Percentiles rank a stretch among this genome's conserved stretches.
Evolutionary conservation across 2,113 vertebrate genomes (phyloP).

Genomic region (Chamaetylas fuelleborni): DNA sequence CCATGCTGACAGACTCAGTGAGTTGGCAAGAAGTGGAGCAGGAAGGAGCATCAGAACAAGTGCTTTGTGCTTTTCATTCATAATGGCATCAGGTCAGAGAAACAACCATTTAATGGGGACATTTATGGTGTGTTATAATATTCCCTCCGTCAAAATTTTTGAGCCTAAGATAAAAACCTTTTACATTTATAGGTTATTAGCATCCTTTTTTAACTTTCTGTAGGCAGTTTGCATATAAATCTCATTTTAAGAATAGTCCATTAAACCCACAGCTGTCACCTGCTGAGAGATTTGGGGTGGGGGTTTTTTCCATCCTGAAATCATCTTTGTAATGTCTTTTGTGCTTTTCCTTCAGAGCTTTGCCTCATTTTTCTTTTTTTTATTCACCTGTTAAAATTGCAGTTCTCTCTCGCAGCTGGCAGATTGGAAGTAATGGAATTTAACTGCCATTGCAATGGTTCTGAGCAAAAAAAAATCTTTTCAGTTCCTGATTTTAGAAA

Average conservation of each 20-base stretch:
- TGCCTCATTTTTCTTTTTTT: not conserved
- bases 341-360: slow-evolving; percentile 27
- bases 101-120: not conserved
- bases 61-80: not conserved
- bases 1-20: not conserved
- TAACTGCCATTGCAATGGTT: slow-evolving; percentile 13
- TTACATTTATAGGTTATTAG: not conserved
- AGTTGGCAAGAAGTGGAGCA: not conserved
- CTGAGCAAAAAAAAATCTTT: not conserved
- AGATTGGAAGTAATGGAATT: slow-evolving; percentile 56
- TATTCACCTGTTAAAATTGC: slow-evolving; percentile 48
- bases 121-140: not conserved
- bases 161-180: slow-evolving; percentile 17
- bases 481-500: not conserved
- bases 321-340: slow-evolving; percentile 34
- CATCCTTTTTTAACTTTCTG: slow-evolving; percentile 20
- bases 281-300: slow-evolving; percentile 18
- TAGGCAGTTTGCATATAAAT: slow-evolving; percentile 46
- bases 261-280: slow-evolving; percentile 55
- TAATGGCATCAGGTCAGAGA: not conserved
- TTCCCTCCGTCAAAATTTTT: not conserved
- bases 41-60: not conserved
- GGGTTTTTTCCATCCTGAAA: slow-evolving; percentile 31
- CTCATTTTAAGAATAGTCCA: slow-evolving; percentile 32
- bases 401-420: slow-evolving; percentile 37